A percentile compares a stretch with the other conserved stretches of the same genome.
Evolutionary conservation across 2,113 vertebrate genomes (phyloP).

Genomic region (Fregetta grallaria): DNA sequence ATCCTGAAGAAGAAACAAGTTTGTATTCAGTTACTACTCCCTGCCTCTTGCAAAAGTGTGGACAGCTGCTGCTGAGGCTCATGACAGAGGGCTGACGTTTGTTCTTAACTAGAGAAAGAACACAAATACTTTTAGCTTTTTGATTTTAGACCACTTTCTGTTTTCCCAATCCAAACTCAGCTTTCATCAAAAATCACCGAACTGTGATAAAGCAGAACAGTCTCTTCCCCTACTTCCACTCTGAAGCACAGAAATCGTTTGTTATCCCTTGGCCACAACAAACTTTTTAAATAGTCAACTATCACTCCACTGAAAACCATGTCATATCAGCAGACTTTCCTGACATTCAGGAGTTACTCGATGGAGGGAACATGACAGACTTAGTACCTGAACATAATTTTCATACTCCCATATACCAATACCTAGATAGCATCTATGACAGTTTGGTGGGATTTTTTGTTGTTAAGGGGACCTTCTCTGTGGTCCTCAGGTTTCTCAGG

Average conservation of each 20-base stretch:
- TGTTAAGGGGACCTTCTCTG: background rate
- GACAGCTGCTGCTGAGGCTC: background rate
- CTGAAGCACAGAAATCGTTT: rapidly evolving
- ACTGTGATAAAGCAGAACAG: background rate
- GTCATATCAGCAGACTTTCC: background rate
- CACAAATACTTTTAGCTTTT: background rate
- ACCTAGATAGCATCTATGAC: background rate
- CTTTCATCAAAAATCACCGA: background rate
- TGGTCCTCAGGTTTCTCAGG: background rate
- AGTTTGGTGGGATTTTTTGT: background rate
- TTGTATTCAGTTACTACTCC: background rate
- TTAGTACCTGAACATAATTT: background rate
- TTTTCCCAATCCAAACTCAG: background rate
- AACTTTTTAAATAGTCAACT: background rate
- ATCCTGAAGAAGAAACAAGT: background rate
- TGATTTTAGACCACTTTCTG: background rate
- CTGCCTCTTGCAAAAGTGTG: background rate
- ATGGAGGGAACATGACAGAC: background rate
- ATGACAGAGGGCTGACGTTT: background rate
- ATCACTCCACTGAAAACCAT: background rate
- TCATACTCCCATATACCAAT: background rate
- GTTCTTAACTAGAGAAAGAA: background rate
- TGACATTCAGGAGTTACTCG: background rate
- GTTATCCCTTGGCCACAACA: background rate
- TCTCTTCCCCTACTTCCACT: background rate